Evolutionary conservation across 1,140 invertebrate genomes (phyloP).

Genomic region (Heliconius eleuchia): DNA sequence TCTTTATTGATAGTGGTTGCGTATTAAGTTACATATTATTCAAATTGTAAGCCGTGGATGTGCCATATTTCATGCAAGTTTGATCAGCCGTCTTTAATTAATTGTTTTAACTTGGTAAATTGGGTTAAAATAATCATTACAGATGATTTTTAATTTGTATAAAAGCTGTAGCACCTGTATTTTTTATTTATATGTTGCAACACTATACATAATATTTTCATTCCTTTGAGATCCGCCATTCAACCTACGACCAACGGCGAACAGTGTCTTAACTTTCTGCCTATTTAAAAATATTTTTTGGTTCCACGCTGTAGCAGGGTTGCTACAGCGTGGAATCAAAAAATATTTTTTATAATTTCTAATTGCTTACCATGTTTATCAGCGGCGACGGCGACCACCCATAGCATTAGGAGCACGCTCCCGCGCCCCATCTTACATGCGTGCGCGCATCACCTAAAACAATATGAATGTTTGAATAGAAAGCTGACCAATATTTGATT

Average conservation of each 20-base stretch:
- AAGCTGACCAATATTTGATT: conserved; percentile 64
- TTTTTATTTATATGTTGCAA: too few relatives aligned
- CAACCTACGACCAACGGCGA: too few relatives aligned
- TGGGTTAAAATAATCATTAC: not conserved
- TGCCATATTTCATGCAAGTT: not conserved
- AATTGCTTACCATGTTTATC: conserved; percentile 65
- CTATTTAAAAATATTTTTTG: too few relatives aligned
- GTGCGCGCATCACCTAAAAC: conserved; percentile 76
- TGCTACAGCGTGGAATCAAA: too few relatives aligned
- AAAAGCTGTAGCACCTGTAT: too few relatives aligned
- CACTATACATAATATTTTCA: too few relatives aligned
- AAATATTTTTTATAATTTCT: not conserved
- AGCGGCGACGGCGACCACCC: conserved; percentile 68
- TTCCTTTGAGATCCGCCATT: too few relatives aligned
- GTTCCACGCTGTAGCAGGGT: too few relatives aligned
- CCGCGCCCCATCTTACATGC: conserved; percentile 70
- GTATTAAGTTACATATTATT: not conserved
- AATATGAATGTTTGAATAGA: conserved; percentile 69
- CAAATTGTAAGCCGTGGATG: not conserved
- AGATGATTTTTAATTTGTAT: not conserved
- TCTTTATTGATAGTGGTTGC: too few relatives aligned
- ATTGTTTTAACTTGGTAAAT: not conserved
- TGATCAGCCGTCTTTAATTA: not conserved
- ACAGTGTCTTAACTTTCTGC: too few relatives aligned
- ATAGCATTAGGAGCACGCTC: conserved; percentile 71